Evolutionary conservation across 30 jellyfish, hydroid and myxozoan genomes (phyloP).

Genomic region (Aurelia aurita): DNA sequence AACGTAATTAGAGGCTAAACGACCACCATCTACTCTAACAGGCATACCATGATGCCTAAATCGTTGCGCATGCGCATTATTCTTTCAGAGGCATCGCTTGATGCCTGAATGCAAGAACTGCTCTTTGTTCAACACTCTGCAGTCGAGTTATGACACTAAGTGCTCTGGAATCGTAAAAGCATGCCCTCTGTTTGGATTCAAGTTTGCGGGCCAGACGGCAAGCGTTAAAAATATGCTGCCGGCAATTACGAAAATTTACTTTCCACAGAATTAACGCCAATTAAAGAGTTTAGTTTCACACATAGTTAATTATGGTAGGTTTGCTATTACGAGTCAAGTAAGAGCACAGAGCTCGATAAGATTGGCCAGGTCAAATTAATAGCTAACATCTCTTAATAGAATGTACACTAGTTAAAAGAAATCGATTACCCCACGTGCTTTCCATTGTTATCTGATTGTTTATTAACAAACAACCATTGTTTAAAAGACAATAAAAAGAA

Average conservation of each 20-base stretch:
- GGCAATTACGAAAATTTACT: no score
- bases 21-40: neutral
- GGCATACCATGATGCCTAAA: slow-evolving; percentile 12
- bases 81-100: neutral
- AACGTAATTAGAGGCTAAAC: slow-evolving; percentile 13
- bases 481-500: slow-evolving; percentile 14
- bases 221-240: no score
- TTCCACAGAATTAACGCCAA: neutral
- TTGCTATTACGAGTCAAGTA: neutral
- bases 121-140: no score
- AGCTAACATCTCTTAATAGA: neutral
- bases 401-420: slow-evolving; percentile 4
- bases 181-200: no score
- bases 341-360: neutral
- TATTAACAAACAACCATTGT: slow-evolving; percentile 4
- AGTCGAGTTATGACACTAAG: no score
- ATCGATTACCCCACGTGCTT: slow-evolving; percentile 14
- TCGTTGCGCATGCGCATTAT: slow-evolving; percentile 55
- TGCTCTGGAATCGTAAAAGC: no score
- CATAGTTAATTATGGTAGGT: neutral
- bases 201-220: no score
- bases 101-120: no score
- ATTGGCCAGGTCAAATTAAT: slow-evolving; percentile 1
- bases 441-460: slow-evolving; percentile 1
- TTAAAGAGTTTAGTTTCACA: neutral